Conservation (phyloP, 2,888 invertebrate species). For the Acrobasis consociella region DNA sequence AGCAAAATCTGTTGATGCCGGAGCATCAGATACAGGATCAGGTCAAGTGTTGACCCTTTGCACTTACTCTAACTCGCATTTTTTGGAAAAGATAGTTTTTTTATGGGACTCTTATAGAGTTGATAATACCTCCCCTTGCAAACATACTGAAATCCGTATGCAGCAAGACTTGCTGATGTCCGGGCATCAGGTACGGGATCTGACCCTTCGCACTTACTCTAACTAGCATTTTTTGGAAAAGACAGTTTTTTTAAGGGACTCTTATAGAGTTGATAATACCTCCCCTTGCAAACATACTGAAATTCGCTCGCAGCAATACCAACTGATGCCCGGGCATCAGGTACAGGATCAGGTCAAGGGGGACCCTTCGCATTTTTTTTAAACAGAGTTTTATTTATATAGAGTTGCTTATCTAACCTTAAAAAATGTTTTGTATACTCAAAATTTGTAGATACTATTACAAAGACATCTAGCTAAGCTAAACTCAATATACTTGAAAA, state of each 20-base stretch:
- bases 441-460: too few species aligned
- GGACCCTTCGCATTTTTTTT: too few species aligned
- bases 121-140: neutral
- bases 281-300: too few species aligned
- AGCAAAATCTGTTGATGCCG: constrained; percentile 10
- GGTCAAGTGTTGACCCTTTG: constrained; percentile 10
- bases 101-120: constrained; percentile 4
- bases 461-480: too few species aligned
- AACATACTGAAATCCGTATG: neutral
- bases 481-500: too few species aligned
- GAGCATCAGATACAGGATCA: constrained; percentile 20
- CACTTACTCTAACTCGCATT: constrained; percentile 24
- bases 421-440: too few species aligned
- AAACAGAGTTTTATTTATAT: too few species aligned
- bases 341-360: too few species aligned
- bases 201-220: constrained; percentile 24
- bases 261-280: constrained; percentile 6
- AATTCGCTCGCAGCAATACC: too few species aligned
- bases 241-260: constrained; percentile 11
- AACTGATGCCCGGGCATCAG: too few species aligned
- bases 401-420: too few species aligned
- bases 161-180: constrained; percentile 13
- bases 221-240: constrained; percentile 17
- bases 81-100: constrained; percentile 19
- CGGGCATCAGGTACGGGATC: constrained; percentile 9